These are phyloP conservation scores for Zonitis immaculata DNA, from an alignment of 2,888 invertebrate genomes.

Conservation along the genomic window DNA sequence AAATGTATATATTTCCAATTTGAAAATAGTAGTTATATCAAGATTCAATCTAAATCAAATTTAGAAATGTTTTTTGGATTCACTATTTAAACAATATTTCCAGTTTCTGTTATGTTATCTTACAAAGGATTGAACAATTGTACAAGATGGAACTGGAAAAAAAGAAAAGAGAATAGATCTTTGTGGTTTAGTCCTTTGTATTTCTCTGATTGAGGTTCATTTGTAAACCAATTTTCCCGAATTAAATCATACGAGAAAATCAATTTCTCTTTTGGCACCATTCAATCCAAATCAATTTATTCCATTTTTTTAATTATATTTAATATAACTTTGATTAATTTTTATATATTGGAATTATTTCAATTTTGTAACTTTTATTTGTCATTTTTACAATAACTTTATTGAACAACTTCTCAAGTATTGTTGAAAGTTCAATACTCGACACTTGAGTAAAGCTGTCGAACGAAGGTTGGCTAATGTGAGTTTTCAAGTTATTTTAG, in stretches of 20 bases:
- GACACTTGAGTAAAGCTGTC: constrained; percentile 8
- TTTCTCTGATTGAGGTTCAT: constrained; percentile 15
- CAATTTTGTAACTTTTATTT: neutral
- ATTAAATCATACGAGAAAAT: constrained; percentile 8
- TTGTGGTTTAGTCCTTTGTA: constrained; percentile 14
- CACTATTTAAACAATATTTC: too few species aligned
- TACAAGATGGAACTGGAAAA: constrained; percentile 12
- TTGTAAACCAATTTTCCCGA: constrained; percentile 12
- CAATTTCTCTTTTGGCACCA: neutral
- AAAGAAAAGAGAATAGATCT: constrained; percentile 17
- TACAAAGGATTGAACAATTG: constrained; percentile 12
- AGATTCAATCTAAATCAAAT: too few species aligned
- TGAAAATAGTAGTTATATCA: too few species aligned
- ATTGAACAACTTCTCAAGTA: neutral
- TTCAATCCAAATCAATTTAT: too few species aligned
- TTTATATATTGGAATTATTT: too few species aligned
- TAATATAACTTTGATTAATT: too few species aligned
- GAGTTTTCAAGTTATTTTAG: constrained; percentile 11
- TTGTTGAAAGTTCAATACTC: constrained; percentile 8
- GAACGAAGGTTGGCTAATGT: constrained; percentile 10
- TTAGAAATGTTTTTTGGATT: too few species aligned
- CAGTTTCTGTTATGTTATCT: too few species aligned
- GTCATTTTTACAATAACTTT: constrained; percentile 5
- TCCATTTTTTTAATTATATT: too few species aligned
- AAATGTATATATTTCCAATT: too few species aligned